Evolutionary conservation across 2,113 vertebrate species (phyloP), one percentile per base, ranked within the genome.

Genomic region (Megaceryle maxima): DNA sequence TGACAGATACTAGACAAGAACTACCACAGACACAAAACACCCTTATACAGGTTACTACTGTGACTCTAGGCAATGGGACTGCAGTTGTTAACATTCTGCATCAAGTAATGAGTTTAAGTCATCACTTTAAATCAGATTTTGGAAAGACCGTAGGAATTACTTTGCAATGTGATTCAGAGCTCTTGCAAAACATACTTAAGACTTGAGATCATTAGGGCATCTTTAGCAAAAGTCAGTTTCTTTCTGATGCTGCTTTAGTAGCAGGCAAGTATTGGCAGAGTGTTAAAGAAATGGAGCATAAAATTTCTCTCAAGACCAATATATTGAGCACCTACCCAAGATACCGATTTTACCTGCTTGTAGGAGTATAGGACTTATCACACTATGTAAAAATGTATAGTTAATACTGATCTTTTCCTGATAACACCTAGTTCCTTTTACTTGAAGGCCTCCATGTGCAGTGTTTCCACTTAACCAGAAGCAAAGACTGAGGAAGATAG

Each of bases 21-120:
- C 4, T 59, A 31, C 3, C 3, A 6, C 0, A 46, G 44, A 28
- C 12, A 39, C 11, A 25, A 56, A 78, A 67, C 4, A 2, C 7
- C 20, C 16, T 75, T 37, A 17, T 3, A 37, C 5, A 66, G 16
- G 20, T 62, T 84, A 17, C 6, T 31, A 6, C 6, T 55, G 29
- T 62, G 29, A 55, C 13, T 59, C 46, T 26, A 22, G 12, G 26
- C 60, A 35, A 50, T 10, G 10, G 10, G 21, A 48, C 16, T 44
- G 22, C 16, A 76, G 62, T 19, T 82, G 28, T 21, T 46, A 79
- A 48, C 4, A 28, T 44, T 41, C 31, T 67, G 28, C 53, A 85
- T n/a, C 17, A 60, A 41, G 14, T 12, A 53, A 24, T 31, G 9
- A 14, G 3, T 6, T 64, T 9, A 72, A 41, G 56, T 13, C 11